Conservation (phyloP, 2,888 invertebrate species). For the Ophion costatus region DNA sequence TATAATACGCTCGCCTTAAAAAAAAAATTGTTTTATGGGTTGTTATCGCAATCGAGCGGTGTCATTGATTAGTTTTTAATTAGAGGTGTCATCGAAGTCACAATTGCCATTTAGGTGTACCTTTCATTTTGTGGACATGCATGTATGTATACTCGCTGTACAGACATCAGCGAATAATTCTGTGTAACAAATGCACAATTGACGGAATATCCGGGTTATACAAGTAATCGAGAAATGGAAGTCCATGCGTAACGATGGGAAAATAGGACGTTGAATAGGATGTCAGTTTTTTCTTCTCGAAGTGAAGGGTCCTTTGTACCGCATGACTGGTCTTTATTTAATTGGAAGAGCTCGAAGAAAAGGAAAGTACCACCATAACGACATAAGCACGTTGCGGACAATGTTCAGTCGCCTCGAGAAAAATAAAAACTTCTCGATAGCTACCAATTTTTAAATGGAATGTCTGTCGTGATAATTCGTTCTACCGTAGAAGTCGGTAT, state of each 20-base stretch:
- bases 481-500: too few species aligned
- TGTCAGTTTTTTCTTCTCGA: neutral
- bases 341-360: neutral
- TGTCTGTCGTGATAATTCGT: neutral
- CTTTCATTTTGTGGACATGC: neutral
- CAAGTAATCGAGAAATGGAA: neutral
- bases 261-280: neutral
- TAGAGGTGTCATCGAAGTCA: neutral
- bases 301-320: neutral
- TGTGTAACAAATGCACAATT: neutral
- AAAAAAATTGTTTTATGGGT: too few species aligned
- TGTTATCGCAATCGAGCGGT: neutral
- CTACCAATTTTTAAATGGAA: neutral
- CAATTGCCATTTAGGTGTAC: slow-evolving; percentile 6
- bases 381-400: neutral
- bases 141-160: neutral
- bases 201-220: neutral
- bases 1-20: neutral
- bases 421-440: neutral
- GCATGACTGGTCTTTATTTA: neutral
- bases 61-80: slow-evolving; percentile 7
- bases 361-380: neutral
- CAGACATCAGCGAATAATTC: neutral
- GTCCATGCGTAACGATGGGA: neutral
- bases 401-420: neutral